These are phyloP conservation scores for Neomicropteryx cornuta DNA, from an alignment of 1,140 invertebrate species.

Conservation along the genomic window DNA sequence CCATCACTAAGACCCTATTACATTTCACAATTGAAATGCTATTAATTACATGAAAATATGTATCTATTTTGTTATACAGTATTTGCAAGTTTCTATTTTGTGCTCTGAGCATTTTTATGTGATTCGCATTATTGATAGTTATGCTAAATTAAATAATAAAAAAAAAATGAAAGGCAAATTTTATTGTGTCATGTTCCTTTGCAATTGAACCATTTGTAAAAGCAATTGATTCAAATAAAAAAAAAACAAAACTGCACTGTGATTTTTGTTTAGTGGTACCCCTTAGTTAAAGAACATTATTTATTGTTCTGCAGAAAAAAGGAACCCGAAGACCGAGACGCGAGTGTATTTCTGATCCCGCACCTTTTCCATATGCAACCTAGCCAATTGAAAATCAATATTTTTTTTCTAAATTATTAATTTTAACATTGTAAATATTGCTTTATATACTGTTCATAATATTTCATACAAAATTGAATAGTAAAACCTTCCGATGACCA, in stretches of 20 bases:
- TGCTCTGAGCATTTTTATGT: constrained; percentile 43
- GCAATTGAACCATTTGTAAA: constrained; percentile 46
- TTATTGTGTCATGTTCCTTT: constrained; percentile 45
- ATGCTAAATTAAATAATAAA: constrained; percentile 39
- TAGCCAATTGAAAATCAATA: no score
- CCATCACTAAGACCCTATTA: constrained; percentile 5
- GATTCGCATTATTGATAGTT: constrained; percentile 43
- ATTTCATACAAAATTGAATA: no score
- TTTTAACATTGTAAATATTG: no score
- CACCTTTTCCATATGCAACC: no score
- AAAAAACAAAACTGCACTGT: constrained; percentile 32
- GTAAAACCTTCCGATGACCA: no score
- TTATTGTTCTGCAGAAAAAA: no score
- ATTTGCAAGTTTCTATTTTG: constrained; percentile 43
- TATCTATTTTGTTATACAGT: constrained; percentile 46
- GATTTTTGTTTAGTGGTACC: no score
- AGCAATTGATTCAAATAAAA: constrained; percentile 44
- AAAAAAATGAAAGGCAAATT: constrained; percentile 43
- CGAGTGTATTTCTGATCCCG: no score
- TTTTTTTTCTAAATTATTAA: no score
- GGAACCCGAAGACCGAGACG: no score
- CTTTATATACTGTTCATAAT: no score
- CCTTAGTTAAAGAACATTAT: no score
- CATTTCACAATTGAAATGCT: constrained; percentile 13
- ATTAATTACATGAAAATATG: constrained; percentile 27